Evolutionary conservation across 2,113 vertebrate species (phyloP).

Genomic region (Irena cyanogastra): DNA sequence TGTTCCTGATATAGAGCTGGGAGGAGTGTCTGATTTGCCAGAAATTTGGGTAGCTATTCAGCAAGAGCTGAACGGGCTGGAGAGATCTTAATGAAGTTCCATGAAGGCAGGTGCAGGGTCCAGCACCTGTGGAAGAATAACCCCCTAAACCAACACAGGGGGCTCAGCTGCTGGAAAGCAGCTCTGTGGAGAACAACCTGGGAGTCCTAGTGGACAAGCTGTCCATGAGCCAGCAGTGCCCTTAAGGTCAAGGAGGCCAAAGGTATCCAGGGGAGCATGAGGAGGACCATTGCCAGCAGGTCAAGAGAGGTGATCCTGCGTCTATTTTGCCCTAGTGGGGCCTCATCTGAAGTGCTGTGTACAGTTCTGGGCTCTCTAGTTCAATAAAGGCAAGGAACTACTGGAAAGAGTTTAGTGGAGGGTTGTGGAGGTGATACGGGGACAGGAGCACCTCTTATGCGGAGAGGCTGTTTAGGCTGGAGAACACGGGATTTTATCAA

Average conservation of each 20-base stretch:
- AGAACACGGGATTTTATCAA: neutral
- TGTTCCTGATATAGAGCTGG: neutral
- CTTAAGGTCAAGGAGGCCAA: neutral
- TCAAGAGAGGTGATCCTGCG: neutral
- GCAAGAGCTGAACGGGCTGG: neutral
- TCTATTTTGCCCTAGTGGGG: neutral
- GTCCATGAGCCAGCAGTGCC: neutral
- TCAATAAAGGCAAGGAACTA: neutral
- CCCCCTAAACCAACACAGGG: neutral
- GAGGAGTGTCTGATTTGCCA: neutral
- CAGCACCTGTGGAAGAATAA: neutral
- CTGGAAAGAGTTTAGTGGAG: neutral
- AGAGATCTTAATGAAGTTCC: neutral
- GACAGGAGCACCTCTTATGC: neutral
- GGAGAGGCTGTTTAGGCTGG: neutral
- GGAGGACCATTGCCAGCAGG: neutral
- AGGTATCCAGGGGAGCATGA: fast-evolving
- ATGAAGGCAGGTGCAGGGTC: neutral
- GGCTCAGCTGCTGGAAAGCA: neutral
- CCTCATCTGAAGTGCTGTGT: neutral
- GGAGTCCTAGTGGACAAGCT: neutral
- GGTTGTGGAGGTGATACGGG: neutral
- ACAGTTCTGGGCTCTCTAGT: neutral
- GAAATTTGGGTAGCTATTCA: neutral
- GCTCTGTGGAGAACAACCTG: neutral